Conservation (phyloP, 2,888 invertebrate species). For the Limnephilus rhombicus region DNA sequence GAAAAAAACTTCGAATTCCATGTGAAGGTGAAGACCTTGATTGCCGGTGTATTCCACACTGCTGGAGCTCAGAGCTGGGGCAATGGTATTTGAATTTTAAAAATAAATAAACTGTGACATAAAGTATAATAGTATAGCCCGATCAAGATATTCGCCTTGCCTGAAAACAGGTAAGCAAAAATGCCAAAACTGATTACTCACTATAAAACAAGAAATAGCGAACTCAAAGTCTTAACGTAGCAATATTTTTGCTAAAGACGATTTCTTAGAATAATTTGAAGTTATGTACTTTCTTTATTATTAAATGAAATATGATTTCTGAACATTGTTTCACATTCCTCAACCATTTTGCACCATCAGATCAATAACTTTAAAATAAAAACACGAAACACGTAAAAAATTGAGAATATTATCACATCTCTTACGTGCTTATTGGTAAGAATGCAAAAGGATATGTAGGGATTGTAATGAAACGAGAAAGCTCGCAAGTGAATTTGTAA, state of each 20-base stretch:
- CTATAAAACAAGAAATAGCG: not conserved
- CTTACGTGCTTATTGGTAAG: not conserved
- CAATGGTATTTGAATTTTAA: conserved; percentile 14
- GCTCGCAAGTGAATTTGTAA: not conserved
- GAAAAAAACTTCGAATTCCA: conserved; percentile 34
- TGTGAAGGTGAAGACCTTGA: conserved; percentile 38
- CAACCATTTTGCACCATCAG: not conserved
- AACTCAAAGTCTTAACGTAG: not conserved
- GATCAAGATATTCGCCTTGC: conserved; percentile 4
- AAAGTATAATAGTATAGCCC: not conserved
- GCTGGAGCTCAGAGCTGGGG: not conserved
- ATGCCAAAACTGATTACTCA: conserved; percentile 11
- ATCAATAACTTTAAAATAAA: not conserved
- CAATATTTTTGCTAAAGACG: not conserved
- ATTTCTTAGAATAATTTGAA: not conserved
- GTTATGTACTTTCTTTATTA: not conserved
- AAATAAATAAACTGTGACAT: not conserved
- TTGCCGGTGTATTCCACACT: not conserved
- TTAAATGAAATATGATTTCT: not conserved
- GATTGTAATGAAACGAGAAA: not conserved
- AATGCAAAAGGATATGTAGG: not conserved
- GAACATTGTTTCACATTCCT: not conserved
- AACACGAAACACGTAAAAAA: not conserved
- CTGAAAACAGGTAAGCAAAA: not conserved
- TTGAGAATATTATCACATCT: not conserved